These are phyloP conservation scores for Elephas maximus DNA, from an alignment of 2,113 vertebrate species.

Conservation along the genomic window DNA sequence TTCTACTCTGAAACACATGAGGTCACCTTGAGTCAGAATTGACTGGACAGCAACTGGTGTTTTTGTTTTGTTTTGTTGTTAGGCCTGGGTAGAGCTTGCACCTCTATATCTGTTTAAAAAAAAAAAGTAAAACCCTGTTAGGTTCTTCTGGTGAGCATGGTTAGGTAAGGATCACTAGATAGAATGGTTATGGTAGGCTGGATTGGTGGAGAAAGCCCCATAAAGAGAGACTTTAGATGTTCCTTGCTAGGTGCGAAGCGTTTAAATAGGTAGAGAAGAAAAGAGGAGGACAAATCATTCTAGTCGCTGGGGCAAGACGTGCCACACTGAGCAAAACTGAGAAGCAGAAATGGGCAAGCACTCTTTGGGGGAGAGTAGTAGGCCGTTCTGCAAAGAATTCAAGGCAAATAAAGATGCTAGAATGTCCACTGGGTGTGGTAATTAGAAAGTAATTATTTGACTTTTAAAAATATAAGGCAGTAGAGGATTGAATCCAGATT, in stretches of 20 bases:
- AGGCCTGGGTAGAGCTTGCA: not conserved
- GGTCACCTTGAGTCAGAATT: too few species aligned
- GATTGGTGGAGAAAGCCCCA: not conserved
- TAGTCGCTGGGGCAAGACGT: not conserved
- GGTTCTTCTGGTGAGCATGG: not conserved
- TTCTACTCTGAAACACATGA: too few species aligned
- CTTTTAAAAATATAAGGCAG: not conserved
- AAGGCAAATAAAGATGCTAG: not conserved
- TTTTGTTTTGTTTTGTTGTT: too few species aligned
- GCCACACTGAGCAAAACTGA: not conserved
- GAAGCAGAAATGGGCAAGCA: not conserved
- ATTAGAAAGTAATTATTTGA: not conserved
- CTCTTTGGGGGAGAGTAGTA: not conserved
- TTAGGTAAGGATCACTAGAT: not conserved
- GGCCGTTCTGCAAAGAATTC: conserved; percentile 28
- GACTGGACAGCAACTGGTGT: too few species aligned
- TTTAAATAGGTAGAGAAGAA: not conserved
- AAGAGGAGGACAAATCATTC: not conserved
- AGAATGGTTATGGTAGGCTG: not conserved
- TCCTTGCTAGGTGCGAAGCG: not conserved
- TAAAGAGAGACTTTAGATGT: not conserved
- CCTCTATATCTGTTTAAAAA: not conserved
- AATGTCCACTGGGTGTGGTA: not conserved
- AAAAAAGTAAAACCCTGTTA: not conserved
- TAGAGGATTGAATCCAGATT: not conserved